These are phyloP conservation scores for Mormyrus lacerda DNA, from an alignment of 2,113 vertebrate genomes.

Conservation along the genomic window DNA sequence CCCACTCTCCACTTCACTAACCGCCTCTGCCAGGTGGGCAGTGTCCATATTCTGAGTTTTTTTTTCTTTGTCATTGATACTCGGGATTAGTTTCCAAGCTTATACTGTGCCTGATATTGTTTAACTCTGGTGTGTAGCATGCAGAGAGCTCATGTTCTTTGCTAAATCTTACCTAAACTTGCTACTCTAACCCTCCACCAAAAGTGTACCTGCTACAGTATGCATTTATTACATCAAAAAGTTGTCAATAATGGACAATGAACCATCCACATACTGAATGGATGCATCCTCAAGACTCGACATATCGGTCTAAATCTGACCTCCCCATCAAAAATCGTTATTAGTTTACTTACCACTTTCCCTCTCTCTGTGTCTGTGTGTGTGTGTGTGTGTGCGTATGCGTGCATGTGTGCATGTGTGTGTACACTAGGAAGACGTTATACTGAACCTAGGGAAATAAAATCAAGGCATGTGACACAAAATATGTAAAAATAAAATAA, in stretches of 20 bases:
- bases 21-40: neutral
- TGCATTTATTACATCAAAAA: neutral
- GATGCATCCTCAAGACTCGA: neutral
- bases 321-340: neutral
- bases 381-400: too few relatives aligned
- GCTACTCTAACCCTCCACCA: neutral
- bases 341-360: too few relatives aligned
- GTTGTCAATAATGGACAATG: neutral
- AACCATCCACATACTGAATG: neutral
- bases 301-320: neutral
- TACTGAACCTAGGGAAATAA: neutral
- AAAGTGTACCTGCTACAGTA: neutral
- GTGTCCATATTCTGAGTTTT: neutral
- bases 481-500: neutral
- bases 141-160: neutral
- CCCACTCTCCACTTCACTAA: neutral
- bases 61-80: neutral
- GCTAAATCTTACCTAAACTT: neutral
- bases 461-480: neutral
- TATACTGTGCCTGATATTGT: neutral
- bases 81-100: neutral
- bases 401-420: neutral
- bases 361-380: too few relatives aligned
- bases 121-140: neutral
- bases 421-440: neutral